Evolutionary conservation across 92 coral and sea anemone species (phyloP).

Genomic region (Epizoanthus rinbou): DNA sequence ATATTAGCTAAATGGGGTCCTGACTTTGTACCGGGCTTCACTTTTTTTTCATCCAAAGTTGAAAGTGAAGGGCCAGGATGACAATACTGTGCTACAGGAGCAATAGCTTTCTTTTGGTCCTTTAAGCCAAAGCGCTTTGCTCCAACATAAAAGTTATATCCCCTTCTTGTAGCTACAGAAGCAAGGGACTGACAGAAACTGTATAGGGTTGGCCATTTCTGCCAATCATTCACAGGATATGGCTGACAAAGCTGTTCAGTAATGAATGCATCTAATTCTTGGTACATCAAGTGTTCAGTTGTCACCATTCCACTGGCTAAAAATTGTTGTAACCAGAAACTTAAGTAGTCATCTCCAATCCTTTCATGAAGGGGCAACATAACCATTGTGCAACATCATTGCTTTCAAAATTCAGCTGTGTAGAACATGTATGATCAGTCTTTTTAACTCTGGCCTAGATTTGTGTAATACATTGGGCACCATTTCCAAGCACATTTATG

Average conservation of each 20-base stretch:
- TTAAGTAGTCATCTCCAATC: conserved; percentile 59
- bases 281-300: conserved; percentile 53
- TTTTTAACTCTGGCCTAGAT: too few relatives aligned
- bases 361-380: conserved; percentile 54
- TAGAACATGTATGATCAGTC: too few relatives aligned
- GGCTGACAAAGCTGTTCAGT: conserved; percentile 63
- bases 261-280: conserved; percentile 60
- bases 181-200: conserved; percentile 63
- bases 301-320: conserved; percentile 54
- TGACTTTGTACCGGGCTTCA: conserved; percentile 17
- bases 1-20: conserved; percentile 56
- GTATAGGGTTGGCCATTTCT: conserved; percentile 60
- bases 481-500: too few relatives aligned
- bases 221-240: conserved; percentile 53
- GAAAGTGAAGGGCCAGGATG: conserved; percentile 63
- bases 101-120: conserved; percentile 34
- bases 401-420: too few relatives aligned
- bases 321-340: conserved; percentile 58
- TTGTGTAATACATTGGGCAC: too few relatives aligned
- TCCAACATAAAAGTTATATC: conserved; percentile 51
- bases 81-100: conserved; percentile 38
- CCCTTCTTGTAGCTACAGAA: conserved; percentile 38
- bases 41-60: conserved; percentile 46
- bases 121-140: conserved; percentile 51
- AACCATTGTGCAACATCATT: conserved; percentile 1